Evolutionary conservation across 2,888 invertebrate species (phyloP).

Genomic region (Drosophila borborema): DNA sequence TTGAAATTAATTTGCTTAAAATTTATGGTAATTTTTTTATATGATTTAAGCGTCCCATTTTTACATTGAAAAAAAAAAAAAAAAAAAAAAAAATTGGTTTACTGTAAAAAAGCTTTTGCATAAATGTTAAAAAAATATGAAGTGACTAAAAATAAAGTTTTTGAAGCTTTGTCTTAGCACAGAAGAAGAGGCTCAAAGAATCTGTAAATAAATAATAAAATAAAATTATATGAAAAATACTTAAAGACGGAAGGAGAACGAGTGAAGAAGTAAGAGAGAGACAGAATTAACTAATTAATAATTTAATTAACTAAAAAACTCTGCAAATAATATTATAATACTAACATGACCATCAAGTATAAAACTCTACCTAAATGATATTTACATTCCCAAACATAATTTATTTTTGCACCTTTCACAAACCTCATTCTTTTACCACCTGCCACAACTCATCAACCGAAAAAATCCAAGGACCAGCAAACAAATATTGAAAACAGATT

Average conservation of each 20-base stretch:
- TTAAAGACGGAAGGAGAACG: too few species aligned
- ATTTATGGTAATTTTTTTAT: conserved; percentile 7
- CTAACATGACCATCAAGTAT: neutral
- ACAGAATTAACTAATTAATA: too few species aligned
- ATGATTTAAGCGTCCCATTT: neutral
- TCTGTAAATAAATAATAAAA: too few species aligned
- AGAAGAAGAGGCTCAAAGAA: too few species aligned
- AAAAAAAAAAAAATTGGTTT: neutral
- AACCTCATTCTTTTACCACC: conserved; percentile 16
- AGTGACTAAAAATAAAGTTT: neutral
- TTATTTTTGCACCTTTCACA: neutral
- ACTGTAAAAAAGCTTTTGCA: neutral
- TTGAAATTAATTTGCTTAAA: conserved; percentile 12
- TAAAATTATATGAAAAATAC: too few species aligned
- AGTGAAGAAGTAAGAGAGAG: too few species aligned
- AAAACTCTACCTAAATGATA: neutral
- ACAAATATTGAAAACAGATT: conserved; percentile 15
- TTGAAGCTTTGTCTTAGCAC: too few species aligned
- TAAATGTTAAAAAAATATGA: neutral
- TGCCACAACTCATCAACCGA: conserved; percentile 5
- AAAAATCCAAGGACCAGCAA: neutral
- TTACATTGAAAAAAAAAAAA: too few species aligned
- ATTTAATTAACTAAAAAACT: too few species aligned
- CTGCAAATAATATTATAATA: too few species aligned
- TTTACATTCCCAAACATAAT: neutral